Evolutionary conservation across 1,140 invertebrate genomes (phyloP).

Genomic region (Hyposmocoma kahamanoa): DNA sequence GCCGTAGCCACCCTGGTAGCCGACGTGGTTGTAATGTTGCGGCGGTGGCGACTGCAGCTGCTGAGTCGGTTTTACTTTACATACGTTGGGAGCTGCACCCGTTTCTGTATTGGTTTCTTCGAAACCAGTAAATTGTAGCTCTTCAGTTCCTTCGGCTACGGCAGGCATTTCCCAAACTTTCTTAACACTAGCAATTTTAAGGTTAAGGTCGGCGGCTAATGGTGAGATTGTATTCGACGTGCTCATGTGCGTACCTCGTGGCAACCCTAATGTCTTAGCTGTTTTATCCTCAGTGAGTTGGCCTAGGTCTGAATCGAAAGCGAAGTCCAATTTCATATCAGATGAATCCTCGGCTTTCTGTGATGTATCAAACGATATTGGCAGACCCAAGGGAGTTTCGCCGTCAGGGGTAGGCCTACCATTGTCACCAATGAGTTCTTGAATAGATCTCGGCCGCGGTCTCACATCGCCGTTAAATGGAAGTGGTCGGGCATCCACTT

Average conservation of each 20-base stretch:
- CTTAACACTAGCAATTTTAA: conserved; percentile 95
- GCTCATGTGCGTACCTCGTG: conserved; percentile 78
- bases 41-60: conserved; percentile 76
- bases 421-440: conserved; percentile 61
- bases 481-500: conserved; percentile 54
- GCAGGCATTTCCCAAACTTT: conserved; percentile 89
- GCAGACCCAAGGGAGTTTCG: conserved; percentile 35
- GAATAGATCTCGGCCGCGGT: conserved; percentile 53
- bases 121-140: conserved; percentile 60
- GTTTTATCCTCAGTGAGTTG: conserved; percentile 86
- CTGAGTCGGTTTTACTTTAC: conserved; percentile 71
- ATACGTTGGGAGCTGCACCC: conserved; percentile 64
- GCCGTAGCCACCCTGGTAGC: conserved; percentile 76
- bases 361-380: conserved; percentile 60
- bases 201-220: conserved; percentile 86
- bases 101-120: conserved; percentile 56
- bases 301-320: conserved; percentile 86
- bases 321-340: conserved; percentile 94
- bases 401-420: conserved; percentile 44
- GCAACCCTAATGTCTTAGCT: conserved; percentile 75
- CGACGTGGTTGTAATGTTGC: conserved; percentile 70
- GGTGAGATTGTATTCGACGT: conserved; percentile 69
- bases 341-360: conserved; percentile 84
- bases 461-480: conserved; percentile 61
- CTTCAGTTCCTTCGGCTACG: conserved; percentile 75